These are phyloP conservation scores for Enteromius mattozi DNA, from an alignment of 2,797 vertebrate genomes.

Conservation along the genomic window DNA sequence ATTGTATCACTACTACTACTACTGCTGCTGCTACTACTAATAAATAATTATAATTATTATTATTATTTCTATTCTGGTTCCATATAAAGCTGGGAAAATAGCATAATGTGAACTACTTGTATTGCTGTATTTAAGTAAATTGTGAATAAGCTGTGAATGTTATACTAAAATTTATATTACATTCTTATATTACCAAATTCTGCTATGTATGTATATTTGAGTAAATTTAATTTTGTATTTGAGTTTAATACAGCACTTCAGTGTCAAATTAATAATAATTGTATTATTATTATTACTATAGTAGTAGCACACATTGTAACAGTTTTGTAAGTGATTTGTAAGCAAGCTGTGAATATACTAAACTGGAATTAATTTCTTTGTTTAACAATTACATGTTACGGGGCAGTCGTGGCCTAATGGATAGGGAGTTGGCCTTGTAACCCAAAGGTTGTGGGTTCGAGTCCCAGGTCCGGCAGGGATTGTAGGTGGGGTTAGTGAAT, in stretches of 20 bases:
- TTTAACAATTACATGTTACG: not conserved
- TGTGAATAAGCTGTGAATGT: too few relatives aligned
- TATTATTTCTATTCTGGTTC: not conserved
- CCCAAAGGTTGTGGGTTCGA: too few relatives aligned
- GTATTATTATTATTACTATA: too few relatives aligned
- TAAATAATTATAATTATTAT: not conserved
- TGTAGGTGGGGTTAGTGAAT: too few relatives aligned
- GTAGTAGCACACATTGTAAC: too few relatives aligned
- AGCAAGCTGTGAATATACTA: not conserved
- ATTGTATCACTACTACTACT: not conserved
- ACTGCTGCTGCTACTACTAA: too few relatives aligned
- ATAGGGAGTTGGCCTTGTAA: too few relatives aligned
- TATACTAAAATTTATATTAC: not conserved
- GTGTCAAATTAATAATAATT: not conserved
- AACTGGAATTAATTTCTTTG: not conserved
- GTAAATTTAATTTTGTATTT: not conserved
- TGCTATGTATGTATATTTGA: not conserved
- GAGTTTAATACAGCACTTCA: not conserved
- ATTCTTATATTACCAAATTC: too few relatives aligned
- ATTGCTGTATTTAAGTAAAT: too few relatives aligned
- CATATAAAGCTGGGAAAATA: not conserved
- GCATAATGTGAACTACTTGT: not conserved
- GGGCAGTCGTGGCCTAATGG: too few relatives aligned
- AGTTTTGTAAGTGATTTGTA: too few relatives aligned
- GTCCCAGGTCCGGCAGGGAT: too few relatives aligned